A percentile compares a stretch with the other conserved stretches of the same genome.
These are phyloP conservation scores for Phalera bucephala DNA, from an alignment of 2,888 invertebrate species.

Conservation along the genomic window DNA sequence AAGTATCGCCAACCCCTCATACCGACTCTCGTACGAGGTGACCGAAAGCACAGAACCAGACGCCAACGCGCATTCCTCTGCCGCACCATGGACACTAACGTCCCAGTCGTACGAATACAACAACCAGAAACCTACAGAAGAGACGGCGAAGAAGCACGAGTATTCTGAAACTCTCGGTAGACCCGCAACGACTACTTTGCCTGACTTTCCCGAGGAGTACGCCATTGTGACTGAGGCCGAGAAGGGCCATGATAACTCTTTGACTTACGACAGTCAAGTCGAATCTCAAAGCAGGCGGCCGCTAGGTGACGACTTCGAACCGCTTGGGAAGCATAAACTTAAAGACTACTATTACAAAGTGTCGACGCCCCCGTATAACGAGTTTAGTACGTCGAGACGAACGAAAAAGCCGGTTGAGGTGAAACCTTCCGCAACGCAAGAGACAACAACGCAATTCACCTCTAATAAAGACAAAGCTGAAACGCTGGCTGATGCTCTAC, in stretches of 20 bases:
- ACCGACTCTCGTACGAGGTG: constrained; percentile 70
- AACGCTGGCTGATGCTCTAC: constrained; percentile 56
- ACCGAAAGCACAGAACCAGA: constrained; percentile 67
- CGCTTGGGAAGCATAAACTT: constrained; percentile 68
- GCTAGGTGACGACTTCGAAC: constrained; percentile 72
- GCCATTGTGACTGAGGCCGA: constrained; percentile 72
- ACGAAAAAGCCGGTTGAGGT: constrained; percentile 66
- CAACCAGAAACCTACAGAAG: constrained; percentile 51
- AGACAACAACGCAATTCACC: constrained; percentile 52
- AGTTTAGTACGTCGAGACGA: constrained; percentile 56
- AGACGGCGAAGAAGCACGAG: constrained; percentile 49
- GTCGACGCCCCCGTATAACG: constrained; percentile 65
- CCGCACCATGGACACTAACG: constrained; percentile 60
- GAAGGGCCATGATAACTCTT: constrained; percentile 67
- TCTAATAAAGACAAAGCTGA: constrained; percentile 41
- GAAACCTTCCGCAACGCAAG: constrained; percentile 38
- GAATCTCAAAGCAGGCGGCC: constrained; percentile 77
- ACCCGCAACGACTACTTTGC: constrained; percentile 50
- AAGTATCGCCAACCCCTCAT: constrained; percentile 38
- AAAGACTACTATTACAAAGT: constrained; percentile 77
- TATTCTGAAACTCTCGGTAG: constrained; percentile 45
- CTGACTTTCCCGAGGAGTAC: constrained; percentile 66
- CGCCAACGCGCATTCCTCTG: constrained; percentile 55
- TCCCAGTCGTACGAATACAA: constrained; percentile 51
- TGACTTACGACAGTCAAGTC: constrained; percentile 64